phyloP scores from a whole-genome alignment of 2,113 vertebrate species.

The Pseudopipra pipra region DNA sequence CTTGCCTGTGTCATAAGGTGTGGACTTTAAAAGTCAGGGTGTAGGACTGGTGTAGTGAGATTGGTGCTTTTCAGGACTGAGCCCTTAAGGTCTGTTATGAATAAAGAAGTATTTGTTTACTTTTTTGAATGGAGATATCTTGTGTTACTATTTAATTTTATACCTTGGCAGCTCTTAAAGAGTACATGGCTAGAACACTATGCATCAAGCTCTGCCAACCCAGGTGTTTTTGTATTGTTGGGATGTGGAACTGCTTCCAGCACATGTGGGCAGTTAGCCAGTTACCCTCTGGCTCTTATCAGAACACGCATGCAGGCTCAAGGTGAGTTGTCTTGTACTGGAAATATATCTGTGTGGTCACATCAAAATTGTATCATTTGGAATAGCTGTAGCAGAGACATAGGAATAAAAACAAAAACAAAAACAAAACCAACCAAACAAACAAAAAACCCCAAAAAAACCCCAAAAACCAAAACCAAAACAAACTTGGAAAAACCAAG shows the following conservation, averaged over 20 bases:
- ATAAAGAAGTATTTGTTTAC: background rate
- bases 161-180: conserved; percentile 84
- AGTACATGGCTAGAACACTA: conserved; percentile 86
- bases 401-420: background rate
- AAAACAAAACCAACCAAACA: no score
- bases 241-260: conserved; percentile 89
- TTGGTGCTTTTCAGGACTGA: background rate
- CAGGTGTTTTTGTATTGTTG: conserved; percentile 86
- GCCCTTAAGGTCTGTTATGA: background rate
- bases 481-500: background rate
- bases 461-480: no score
- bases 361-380: background rate
- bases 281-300: conserved; percentile 89
- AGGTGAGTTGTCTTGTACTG: conserved; percentile 72
- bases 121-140: background rate
- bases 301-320: conserved; percentile 95
- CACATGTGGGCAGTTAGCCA: conserved; percentile 90
- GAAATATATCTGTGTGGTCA: background rate
- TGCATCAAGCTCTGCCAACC: conserved; percentile 86
- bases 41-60: background rate
- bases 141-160: background rate
- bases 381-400: background rate
- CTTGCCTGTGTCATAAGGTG: background rate
- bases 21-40: background rate
- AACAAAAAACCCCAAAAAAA: no score